Evolutionary conservation across 1,140 invertebrate species (phyloP), one percentile per base, ranked within the genome.

Genomic region (Psix sp.): DNA sequence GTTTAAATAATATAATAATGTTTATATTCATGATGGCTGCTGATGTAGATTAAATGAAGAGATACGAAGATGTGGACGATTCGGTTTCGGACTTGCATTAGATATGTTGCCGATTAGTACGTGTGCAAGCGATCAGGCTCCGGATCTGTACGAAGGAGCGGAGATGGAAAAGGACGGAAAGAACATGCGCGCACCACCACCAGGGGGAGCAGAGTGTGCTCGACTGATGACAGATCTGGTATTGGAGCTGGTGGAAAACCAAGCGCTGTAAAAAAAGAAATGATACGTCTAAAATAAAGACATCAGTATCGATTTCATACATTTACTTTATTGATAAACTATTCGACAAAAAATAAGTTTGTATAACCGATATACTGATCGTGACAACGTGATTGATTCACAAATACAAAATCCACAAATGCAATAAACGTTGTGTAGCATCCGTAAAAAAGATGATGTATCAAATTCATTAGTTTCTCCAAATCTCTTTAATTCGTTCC

Each of bases 61-160:
- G 62, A 89, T 93, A 56, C 89, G 89, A 72, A 87, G 88, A 17
- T 91, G 90, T 73, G 89, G 91, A 17, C 88, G 88, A 16, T 93
- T 92, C 68, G 92, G 91, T 0, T 85, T 92, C 13, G 92, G 92
- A 2, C 76, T 91, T 2, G 91, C 92, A 0, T 62, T 93, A 51
- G 92, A 93, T 59, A 92, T 93, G 77, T 88, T 92, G 51, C 92
- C 92, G 5, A 93, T 93, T 15, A 91, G 90, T 71, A 93, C 91
- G 0, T 93, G 92, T 57, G 89, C 91, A 11, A 92, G 91, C 21
- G 88, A 91, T 39, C 89, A 92, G 73, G 92, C 92, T 0, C 92
- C 92, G 0, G 92, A 93, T 77, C 80, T 93, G 51, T 93, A 93
- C 74, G 89, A 90, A 75, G 83, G 83, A 14, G 84, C 87, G 56